Base-by-base conservation (phyloP, 2,113 vertebrate genomes). In the Leucosticte australis region DNA sequence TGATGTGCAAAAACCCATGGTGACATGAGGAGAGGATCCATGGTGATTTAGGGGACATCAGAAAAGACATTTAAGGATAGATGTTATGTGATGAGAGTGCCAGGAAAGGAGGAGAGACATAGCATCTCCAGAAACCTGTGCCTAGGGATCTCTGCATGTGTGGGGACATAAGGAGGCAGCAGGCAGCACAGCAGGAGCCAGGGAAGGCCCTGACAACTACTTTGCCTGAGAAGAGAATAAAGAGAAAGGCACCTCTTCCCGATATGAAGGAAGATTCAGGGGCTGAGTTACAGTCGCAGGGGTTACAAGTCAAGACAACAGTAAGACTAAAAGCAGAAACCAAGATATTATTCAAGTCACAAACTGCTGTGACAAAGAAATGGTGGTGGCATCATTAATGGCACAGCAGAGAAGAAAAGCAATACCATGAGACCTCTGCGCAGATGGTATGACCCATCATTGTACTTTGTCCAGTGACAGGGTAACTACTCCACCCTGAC, bases 171-270 rank as follows among this genome's bases (percentile, higher is more conserved):
- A 5, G 1, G 37, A 81, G 13, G 33, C 39, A 67, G 16, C 19
- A 49, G 31, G 4, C 7, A 86, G 44, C 13, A 56, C 5, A 76
- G 27, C 12, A 69, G 13, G n/a, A 52, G 41, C 23, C 4, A 2
- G 55, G 49, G 9, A 83, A 73, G 17, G 20, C 55, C 24, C 4
- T 0, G 0, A 52, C 17, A 41, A 69, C 31, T 1, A 0, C 15
- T 62, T 68, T 81, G 26, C 14, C 49, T 33, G 35, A 52, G 57
- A 41, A 88, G 15, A 63, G 15, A 46, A 69, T 7, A 52, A 83
- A 60, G 30, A 85, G 22, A 74, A 89, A 87, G 14, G 15, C 12
- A 4, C 8, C 4, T 91, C 27, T 77, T 69, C 23, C 23, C 10
- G 4, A 2, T 39, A 12, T 37, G 30, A 83, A 55, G 33, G 15